phyloP scores from a whole-genome alignment of 1,140 invertebrate species.

The Aphis craccivora region DNA sequence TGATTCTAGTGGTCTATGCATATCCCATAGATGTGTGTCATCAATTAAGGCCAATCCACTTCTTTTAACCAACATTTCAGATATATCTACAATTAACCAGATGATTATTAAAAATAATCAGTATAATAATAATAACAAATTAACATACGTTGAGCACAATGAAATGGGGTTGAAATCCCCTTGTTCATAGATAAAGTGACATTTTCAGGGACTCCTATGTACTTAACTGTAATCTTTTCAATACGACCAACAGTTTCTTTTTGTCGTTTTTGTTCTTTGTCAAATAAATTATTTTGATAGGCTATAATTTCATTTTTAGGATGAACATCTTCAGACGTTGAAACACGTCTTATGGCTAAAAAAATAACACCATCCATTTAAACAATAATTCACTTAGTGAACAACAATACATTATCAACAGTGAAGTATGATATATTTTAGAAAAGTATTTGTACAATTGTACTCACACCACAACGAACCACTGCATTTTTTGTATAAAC shows the following conservation, averaged over 20 bases:
- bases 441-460: background rate
- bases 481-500: slow-evolving; percentile 9
- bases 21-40: slow-evolving; percentile 83
- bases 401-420: background rate
- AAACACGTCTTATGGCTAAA: slow-evolving; percentile 22
- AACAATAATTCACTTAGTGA: background rate
- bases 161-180: slow-evolving; percentile 86
- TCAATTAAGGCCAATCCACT: slow-evolving; percentile 85
- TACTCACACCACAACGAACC: background rate
- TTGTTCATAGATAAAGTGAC: slow-evolving; percentile 89
- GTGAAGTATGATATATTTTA: background rate
- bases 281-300: slow-evolving; percentile 74
- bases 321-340: background rate
- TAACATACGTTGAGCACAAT: slow-evolving; percentile 85
- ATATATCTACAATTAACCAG: slow-evolving; percentile 70
- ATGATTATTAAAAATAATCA: background rate
- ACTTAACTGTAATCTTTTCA: slow-evolving; percentile 90
- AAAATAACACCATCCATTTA: background rate
- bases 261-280: slow-evolving; percentile 80
- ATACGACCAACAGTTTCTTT: slow-evolving; percentile 76
- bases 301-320: slow-evolving; percentile 40
- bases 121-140: background rate
- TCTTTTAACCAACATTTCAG: slow-evolving; percentile 74
- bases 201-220: slow-evolving; percentile 77
- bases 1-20: slow-evolving; percentile 83